These are phyloP conservation scores for Siderastrea siderea DNA, from an alignment of 92 coral and sea anemone species.

Conservation along the genomic window DNA sequence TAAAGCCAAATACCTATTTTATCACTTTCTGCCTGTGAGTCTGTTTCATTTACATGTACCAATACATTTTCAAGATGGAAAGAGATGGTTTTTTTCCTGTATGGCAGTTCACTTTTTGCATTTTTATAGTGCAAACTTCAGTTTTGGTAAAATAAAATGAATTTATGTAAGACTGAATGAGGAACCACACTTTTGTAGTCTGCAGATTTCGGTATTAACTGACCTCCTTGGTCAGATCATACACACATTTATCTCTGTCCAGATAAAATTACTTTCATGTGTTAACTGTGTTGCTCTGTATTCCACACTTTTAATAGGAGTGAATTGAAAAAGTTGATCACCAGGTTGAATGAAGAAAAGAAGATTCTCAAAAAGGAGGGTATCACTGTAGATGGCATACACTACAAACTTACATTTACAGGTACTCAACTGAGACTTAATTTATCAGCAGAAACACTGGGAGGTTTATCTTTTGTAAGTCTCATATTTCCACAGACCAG, in stretches of 20 bases:
- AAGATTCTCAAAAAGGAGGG: slow-evolving; percentile 30
- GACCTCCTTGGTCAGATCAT: background rate
- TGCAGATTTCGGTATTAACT: background rate
- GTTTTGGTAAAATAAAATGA: too few relatives aligned
- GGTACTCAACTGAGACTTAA: slow-evolving; percentile 13
- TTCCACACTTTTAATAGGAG: slow-evolving; percentile 7
- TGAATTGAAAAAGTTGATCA: slow-evolving; percentile 25
- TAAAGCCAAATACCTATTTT: background rate
- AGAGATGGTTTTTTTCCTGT: background rate
- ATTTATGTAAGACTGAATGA: too few relatives aligned
- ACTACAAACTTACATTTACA: slow-evolving; percentile 35
- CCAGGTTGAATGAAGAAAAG: slow-evolving; percentile 29
- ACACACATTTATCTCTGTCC: background rate
- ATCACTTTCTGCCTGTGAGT: background rate
- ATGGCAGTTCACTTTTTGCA: background rate
- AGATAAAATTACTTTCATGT: background rate
- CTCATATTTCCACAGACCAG: background rate
- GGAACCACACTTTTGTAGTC: background rate
- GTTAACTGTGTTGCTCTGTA: background rate
- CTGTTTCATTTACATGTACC: background rate
- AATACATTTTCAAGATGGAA: background rate
- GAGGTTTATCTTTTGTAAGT: background rate
- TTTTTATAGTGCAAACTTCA: too few relatives aligned
- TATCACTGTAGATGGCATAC: slow-evolving; percentile 58
- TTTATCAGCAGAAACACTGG: background rate